phyloP scores from a whole-genome alignment of 1,140 invertebrate species.

The Protaetia brevitarsis region DNA sequence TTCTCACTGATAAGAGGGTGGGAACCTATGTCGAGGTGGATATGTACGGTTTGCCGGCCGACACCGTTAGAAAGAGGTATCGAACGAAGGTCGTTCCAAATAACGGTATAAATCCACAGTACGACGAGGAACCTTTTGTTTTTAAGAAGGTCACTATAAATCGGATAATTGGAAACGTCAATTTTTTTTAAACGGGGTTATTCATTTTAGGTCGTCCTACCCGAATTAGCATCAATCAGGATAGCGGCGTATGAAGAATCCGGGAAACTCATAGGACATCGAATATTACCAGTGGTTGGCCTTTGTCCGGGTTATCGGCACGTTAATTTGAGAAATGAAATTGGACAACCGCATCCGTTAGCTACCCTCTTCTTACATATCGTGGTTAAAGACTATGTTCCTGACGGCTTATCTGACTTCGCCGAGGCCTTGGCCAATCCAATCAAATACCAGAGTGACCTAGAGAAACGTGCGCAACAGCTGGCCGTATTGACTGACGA shows the following conservation, averaged over 20 bases:
- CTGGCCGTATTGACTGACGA: constrained; percentile 87
- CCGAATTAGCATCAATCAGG: constrained; percentile 91
- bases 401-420: constrained; percentile 88
- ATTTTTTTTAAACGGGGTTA: constrained; percentile 16
- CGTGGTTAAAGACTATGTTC: constrained; percentile 95
- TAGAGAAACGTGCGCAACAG: constrained; percentile 89
- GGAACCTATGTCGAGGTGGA: constrained; percentile 99
- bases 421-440: constrained; percentile 97
- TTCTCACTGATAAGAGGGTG: constrained; percentile 92
- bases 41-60: constrained; percentile 98
- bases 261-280: constrained; percentile 91
- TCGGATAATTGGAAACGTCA: too few relatives aligned
- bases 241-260: constrained; percentile 97
- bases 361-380: constrained; percentile 91
- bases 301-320: constrained; percentile 92
- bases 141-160: constrained; percentile 92
- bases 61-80: constrained; percentile 96
- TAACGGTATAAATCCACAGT: constrained; percentile 96
- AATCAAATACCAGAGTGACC: constrained; percentile 92
- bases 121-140: constrained; percentile 95
- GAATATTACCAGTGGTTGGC: constrained; percentile 93
- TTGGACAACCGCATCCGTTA: constrained; percentile 88
- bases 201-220: constrained; percentile 81
- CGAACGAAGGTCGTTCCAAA: constrained; percentile 89
- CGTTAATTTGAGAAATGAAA: constrained; percentile 83